These are phyloP conservation scores for Abramis brama DNA, from an alignment of 2,113 vertebrate genomes.

Conservation along the genomic window DNA sequence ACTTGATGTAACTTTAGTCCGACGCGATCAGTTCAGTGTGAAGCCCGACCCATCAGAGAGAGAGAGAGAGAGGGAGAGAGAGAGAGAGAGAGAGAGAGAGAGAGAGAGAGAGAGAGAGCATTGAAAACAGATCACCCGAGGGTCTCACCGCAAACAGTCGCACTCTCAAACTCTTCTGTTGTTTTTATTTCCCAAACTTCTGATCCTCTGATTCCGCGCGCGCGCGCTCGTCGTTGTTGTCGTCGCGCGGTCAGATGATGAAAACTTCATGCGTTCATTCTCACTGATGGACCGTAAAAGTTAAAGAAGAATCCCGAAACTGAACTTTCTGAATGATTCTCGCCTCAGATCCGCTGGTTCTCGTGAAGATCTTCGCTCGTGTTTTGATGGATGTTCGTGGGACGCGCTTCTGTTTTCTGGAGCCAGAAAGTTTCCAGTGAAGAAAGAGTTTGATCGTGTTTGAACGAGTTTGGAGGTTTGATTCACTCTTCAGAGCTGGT, in stretches of 20 bases:
- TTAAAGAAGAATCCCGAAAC: slow-evolving; percentile 20
- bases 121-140: slow-evolving; percentile 52
- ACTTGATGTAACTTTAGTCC: slow-evolving; percentile 53
- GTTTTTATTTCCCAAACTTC: slow-evolving; percentile 20
- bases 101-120: slow-evolving; percentile 49
- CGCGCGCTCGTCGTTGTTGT: background rate
- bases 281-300: slow-evolving; percentile 36
- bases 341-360: background rate
- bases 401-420: slow-evolving; percentile 48
- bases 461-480: slow-evolving; percentile 2
- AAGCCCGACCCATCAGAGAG: slow-evolving; percentile 58
- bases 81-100: slow-evolving; percentile 39
- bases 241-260: background rate
- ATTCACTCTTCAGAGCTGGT: background rate
- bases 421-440: slow-evolving; percentile 52
- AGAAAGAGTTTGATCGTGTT: slow-evolving; percentile 24
- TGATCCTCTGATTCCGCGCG: background rate
- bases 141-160: slow-evolving; percentile 59
- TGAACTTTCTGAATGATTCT: background rate
- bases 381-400: slow-evolving; percentile 36
- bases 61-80: slow-evolving; percentile 44
- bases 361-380: background rate
- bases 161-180: slow-evolving; percentile 38
- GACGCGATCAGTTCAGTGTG: slow-evolving; percentile 2
- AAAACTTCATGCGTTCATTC: background rate